Percentiles rank a stretch among this genome's conserved stretches.
Evolutionary conservation across 2,888 invertebrate genomes (phyloP).

Genomic region (Apotomis capreana): DNA sequence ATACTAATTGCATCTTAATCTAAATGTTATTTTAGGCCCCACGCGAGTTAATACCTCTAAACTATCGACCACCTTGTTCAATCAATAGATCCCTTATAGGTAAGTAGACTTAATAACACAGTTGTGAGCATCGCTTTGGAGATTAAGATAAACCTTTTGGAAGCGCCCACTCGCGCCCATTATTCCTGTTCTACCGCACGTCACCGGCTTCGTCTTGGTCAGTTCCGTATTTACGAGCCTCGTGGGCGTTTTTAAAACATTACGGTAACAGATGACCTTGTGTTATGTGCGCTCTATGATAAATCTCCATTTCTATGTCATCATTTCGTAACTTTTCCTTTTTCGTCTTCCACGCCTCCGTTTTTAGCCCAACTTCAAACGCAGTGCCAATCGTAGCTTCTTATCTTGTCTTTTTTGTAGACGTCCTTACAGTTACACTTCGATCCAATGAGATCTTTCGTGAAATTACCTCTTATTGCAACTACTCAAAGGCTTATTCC

Average conservation of each 20-base stretch:
- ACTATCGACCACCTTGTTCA: conserved; percentile 36
- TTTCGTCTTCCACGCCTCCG: conserved; percentile 11
- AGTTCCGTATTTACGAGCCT: conserved; percentile 48
- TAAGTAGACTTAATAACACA: conserved; percentile 28
- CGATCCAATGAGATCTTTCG: too few species aligned
- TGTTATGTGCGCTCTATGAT: conserved; percentile 45
- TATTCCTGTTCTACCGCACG: conserved; percentile 41
- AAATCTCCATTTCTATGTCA: conserved; percentile 29
- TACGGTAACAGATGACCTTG: conserved; percentile 59
- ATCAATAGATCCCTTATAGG: conserved; percentile 43
- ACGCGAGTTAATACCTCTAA: conserved; percentile 11
- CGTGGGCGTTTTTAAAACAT: conserved; percentile 54
- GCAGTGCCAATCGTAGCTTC: conserved; percentile 39
- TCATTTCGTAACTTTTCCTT: conserved; percentile 33
- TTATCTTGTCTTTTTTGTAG: too few species aligned
- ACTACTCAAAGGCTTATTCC: too few species aligned
- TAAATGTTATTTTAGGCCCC: conserved; percentile 13
- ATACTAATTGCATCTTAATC: conserved; percentile 5
- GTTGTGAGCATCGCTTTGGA: conserved; percentile 21
- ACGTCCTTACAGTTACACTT: too few species aligned
- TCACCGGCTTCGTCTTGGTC: conserved; percentile 53
- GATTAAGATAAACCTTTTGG: conserved; percentile 40
- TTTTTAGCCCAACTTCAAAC: conserved; percentile 41
- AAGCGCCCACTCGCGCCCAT: conserved; percentile 35
- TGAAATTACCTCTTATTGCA: too few species aligned